Evolutionary conservation across 2,888 invertebrate genomes (phyloP).

Genomic region (Serripes groenlandicus): DNA sequence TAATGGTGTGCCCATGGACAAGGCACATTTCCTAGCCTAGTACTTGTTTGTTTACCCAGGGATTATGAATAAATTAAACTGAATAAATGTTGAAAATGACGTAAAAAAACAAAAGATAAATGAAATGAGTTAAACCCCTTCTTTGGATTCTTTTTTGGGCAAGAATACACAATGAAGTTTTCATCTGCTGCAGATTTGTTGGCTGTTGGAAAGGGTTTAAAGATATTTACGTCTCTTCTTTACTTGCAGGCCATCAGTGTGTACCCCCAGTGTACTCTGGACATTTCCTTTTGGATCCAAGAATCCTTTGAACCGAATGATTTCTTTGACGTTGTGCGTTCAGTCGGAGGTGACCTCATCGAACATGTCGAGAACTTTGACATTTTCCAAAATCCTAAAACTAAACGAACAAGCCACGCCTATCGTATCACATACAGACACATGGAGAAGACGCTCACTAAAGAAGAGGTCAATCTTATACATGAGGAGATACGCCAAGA

Average conservation of each 20-base stretch:
- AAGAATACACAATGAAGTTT: too few relatives aligned
- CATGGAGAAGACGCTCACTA: constrained; percentile 94
- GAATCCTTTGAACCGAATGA: constrained; percentile 86
- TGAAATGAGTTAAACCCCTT: too few relatives aligned
- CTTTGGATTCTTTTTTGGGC: too few relatives aligned
- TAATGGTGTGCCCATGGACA: too few relatives aligned
- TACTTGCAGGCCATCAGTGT: constrained; percentile 91
- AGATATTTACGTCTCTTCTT: constrained; percentile 24
- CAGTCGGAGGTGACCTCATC: constrained; percentile 95
- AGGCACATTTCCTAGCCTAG: too few relatives aligned
- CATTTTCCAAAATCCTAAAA: constrained; percentile 94
- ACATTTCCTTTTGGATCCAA: constrained; percentile 99
- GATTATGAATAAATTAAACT: too few relatives aligned
- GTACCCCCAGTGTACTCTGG: constrained; percentile 95
- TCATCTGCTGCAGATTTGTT: too few relatives aligned
- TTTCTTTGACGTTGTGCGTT: constrained; percentile 95
- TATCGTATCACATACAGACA: constrained; percentile 97
- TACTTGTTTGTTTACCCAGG: too few relatives aligned
- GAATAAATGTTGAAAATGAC: too few relatives aligned
- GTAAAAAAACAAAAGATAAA: too few relatives aligned
- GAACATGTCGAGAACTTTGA: constrained; percentile 96
- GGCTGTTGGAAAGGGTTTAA: too few relatives aligned
- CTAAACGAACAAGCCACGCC: constrained; percentile 93
- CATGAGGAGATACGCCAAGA: constrained; percentile 92
- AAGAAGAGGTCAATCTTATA: constrained; percentile 94